phyloP scores from a whole-genome alignment of 1,140 invertebrate genomes.

The Choristoneura fumiferana region DNA sequence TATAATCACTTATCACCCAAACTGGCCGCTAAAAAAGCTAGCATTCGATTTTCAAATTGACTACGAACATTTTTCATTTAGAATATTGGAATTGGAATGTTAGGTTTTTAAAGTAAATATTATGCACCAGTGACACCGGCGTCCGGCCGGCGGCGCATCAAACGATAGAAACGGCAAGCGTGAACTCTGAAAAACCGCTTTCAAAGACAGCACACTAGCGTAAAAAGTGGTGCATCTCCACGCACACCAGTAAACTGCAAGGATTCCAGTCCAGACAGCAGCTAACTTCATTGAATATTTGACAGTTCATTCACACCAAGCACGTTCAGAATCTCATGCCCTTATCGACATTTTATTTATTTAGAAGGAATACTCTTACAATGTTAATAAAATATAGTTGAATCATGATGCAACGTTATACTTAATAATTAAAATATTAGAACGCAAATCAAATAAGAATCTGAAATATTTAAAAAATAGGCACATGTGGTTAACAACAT shows the following conservation, averaged over 20 bases:
- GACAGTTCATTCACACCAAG: constrained; percentile 64
- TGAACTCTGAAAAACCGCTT: constrained; percentile 48
- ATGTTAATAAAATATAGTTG: too few relatives aligned
- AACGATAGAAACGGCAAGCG: constrained; percentile 31
- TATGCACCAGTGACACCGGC: constrained; percentile 24
- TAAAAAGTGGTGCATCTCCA: constrained; percentile 25
- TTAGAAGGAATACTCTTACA: too few relatives aligned
- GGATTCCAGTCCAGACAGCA: constrained; percentile 59
- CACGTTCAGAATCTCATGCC: constrained; percentile 22
- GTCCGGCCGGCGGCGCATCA: constrained; percentile 33
- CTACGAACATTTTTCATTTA: constrained; percentile 52
- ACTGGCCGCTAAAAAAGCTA: constrained; percentile 33
- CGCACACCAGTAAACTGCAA: constrained; percentile 26
- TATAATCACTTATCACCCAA: constrained; percentile 44
- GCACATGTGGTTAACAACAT: too few relatives aligned
- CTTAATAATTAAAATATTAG: too few relatives aligned
- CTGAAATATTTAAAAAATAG: too few relatives aligned
- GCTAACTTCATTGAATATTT: constrained; percentile 67
- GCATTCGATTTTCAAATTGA: constrained; percentile 31
- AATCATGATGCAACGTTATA: too few relatives aligned
- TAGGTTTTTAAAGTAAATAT: constrained; percentile 27
- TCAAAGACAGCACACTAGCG: constrained; percentile 51
- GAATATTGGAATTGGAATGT: constrained; percentile 37
- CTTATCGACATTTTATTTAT: too few relatives aligned
- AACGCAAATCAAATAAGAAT: too few relatives aligned